A percentile compares a stretch with the other conserved stretches of the same genome.
phyloP scores from a whole-genome alignment of 2,888 invertebrate species.

The Phortica okadai region DNA sequence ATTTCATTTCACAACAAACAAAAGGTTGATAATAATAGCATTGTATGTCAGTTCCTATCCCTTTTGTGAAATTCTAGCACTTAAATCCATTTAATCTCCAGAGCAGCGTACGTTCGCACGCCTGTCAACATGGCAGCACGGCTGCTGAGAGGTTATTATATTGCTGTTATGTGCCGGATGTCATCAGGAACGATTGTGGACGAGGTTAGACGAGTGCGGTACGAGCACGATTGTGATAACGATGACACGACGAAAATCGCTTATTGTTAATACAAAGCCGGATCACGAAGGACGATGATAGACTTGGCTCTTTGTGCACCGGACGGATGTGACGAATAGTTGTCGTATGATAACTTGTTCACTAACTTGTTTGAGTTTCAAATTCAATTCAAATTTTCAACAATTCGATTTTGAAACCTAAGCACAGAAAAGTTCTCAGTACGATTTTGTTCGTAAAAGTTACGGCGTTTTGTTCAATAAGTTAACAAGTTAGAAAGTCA shows the following conservation, averaged over 20 bases:
- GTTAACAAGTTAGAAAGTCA: not conserved
- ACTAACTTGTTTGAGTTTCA: not conserved
- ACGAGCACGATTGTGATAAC: not conserved
- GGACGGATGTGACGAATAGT: constrained; percentile 50
- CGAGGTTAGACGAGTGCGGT: not conserved
- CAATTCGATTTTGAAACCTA: not conserved
- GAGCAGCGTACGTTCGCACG: constrained; percentile 19
- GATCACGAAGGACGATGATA: constrained; percentile 43
- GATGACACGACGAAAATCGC: constrained; percentile 42
- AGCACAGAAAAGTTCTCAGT: too few relatives aligned
- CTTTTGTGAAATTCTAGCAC: constrained; percentile 29
- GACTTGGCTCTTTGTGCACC: constrained; percentile 37
- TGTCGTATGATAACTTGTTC: constrained; percentile 39
- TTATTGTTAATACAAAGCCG: not conserved
- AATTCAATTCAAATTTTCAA: not conserved
- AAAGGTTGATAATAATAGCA: not conserved
- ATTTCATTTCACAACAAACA: constrained; percentile 16
- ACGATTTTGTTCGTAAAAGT: too few relatives aligned
- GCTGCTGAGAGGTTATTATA: constrained; percentile 31
- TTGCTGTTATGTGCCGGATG: constrained; percentile 1
- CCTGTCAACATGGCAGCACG: constrained; percentile 12
- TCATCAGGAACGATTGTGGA: not conserved
- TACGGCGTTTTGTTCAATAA: not conserved
- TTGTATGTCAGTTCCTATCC: not conserved
- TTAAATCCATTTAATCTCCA: constrained; percentile 38